phyloP scores from a whole-genome alignment of 2,888 invertebrate species.

The Mythimna pallens region DNA sequence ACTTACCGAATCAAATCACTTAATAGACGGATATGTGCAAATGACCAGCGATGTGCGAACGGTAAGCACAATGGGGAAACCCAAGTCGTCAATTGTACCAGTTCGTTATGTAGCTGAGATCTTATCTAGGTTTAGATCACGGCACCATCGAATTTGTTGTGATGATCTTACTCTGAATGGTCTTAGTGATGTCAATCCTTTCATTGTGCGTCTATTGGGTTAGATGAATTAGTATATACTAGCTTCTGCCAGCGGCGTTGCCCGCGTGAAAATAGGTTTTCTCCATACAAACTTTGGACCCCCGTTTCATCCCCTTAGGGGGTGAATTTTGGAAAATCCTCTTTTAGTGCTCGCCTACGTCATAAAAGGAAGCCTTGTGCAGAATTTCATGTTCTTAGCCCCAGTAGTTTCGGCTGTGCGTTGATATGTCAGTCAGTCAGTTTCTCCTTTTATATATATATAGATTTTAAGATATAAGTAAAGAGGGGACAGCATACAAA shows the following conservation, averaged over 20 bases:
- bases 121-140: constrained; percentile 63
- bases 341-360: too few species aligned
- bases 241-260: too few species aligned
- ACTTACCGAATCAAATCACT: constrained; percentile 37
- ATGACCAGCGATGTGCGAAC: constrained; percentile 35
- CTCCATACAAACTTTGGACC: too few species aligned
- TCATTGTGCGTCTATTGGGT: background rate
- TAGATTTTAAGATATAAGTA: background rate
- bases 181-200: constrained; percentile 9
- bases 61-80: constrained; percentile 65
- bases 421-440: too few species aligned
- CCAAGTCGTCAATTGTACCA: constrained; percentile 67
- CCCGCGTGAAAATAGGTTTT: too few species aligned
- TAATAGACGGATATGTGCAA: constrained; percentile 55
- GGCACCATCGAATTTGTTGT: constrained; percentile 34
- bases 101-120: constrained; percentile 65
- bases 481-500: background rate
- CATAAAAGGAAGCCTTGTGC: too few species aligned
- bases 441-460: too few species aligned
- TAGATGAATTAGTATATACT: background rate
- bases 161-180: constrained; percentile 11
- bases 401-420: too few species aligned
- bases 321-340: too few species aligned
- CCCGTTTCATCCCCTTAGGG: too few species aligned
- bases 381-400: too few species aligned